Percentiles rank a stretch among this genome's conserved stretches.
Evolutionary conservation across 2,888 invertebrate genomes (phyloP).

Genomic region (Hirtodrosophila confusa): DNA sequence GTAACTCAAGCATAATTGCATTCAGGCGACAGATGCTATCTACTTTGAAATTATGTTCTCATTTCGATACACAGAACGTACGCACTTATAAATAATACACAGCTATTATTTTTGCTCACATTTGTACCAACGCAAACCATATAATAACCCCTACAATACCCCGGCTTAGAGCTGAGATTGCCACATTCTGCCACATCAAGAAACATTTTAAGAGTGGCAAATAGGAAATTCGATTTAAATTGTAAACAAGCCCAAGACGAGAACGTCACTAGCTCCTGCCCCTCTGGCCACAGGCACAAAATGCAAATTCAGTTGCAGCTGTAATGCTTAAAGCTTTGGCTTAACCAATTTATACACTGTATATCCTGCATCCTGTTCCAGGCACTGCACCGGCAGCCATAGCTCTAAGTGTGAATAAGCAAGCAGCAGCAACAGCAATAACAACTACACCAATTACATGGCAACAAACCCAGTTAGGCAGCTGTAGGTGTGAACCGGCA

Average conservation of each 20-base stretch:
- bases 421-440: slow-evolving; percentile 52
- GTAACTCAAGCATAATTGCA: neutral
- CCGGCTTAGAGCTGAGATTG: no score
- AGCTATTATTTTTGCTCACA: no score
- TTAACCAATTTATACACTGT: slow-evolving; percentile 73
- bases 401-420: slow-evolving; percentile 61
- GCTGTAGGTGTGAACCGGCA: slow-evolving; percentile 43
- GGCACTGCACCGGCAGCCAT: slow-evolving; percentile 48
- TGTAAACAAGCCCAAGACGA: slow-evolving; percentile 62
- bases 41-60: no score
- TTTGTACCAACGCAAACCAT: no score
- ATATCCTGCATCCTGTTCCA: slow-evolving; percentile 70
- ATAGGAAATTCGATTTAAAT: slow-evolving; percentile 76
- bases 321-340: slow-evolving; percentile 60
- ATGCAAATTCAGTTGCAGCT: slow-evolving; percentile 64
- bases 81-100: no score
- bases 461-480: slow-evolving; percentile 49
- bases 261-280: no score
- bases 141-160: no score
- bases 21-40: neutral
- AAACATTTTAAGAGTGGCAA: slow-evolving; percentile 55
- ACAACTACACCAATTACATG: slow-evolving; percentile 66
- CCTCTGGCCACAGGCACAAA: slow-evolving; percentile 17
- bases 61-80: no score
- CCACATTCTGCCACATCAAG: neutral